Percentiles rank a stretch among this genome's conserved stretches.
These are phyloP conservation scores for Proisotoma minuta DNA, from an alignment of 2,888 invertebrate genomes.

Conservation along the genomic window DNA sequence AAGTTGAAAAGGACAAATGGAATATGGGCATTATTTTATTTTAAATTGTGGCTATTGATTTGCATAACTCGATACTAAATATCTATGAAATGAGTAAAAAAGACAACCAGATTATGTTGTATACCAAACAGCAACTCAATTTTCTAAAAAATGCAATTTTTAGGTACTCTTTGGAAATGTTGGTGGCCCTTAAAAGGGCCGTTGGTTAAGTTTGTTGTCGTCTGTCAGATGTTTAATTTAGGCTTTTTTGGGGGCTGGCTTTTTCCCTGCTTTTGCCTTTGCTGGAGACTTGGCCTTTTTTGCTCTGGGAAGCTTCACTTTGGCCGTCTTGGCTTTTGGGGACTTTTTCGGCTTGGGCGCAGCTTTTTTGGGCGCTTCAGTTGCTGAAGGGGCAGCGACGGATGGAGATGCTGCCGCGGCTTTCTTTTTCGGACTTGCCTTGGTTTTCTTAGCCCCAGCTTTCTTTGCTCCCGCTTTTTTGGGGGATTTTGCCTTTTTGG, in stretches of 20 bases:
- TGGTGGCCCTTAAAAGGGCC: conserved; percentile 17
- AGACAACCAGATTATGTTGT: too few species aligned
- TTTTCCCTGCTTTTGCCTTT: neutral
- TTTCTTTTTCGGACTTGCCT: neutral
- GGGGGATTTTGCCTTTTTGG: conserved; percentile 13
- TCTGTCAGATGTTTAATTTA: neutral
- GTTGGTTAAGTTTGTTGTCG: neutral
- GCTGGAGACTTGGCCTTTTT: neutral
- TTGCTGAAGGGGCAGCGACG: neutral
- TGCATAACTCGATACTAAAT: too few species aligned
- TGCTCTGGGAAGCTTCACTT: neutral
- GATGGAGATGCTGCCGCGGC: neutral
- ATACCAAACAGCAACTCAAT: too few species aligned
- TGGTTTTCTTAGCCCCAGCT: conserved; percentile 4
- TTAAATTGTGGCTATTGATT: too few species aligned
- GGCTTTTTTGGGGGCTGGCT: neutral
- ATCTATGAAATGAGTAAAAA: too few species aligned
- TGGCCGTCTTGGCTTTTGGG: too few species aligned
- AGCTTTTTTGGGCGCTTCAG: neutral
- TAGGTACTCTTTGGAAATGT: neutral
- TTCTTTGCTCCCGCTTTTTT: conserved; percentile 7
- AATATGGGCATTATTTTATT: too few species aligned
- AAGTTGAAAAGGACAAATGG: too few species aligned
- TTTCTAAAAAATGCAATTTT: too few species aligned
- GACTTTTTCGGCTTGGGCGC: neutral